Base-by-base conservation (phyloP, 2,797 vertebrate genomes). In the Lepidocolaptes lacrymiger region DNA sequence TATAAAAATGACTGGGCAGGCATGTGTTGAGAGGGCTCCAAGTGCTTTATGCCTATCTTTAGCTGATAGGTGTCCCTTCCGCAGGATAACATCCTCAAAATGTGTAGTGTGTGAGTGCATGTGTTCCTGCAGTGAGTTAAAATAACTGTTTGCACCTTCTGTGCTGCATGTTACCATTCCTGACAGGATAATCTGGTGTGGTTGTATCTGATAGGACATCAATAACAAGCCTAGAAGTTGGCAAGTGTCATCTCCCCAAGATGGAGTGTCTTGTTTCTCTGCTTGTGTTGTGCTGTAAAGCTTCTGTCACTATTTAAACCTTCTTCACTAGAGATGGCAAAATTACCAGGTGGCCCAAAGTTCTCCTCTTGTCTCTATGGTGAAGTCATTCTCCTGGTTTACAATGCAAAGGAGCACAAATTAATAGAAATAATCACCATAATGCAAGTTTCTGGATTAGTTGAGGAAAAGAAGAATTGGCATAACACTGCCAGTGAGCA, bases 241-340 rank as follows among this genome's bases (percentile, higher is more conserved):
- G 94, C 73, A 96, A 91, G 91, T 96, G 91, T 95, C 88, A 95
- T 93, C 74, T 96, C 93, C 89, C 91, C 80, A 96, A 96, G 96
- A 96, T 96, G 89, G 93, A 96, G 95, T 97, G 93, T 91, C 95
- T 94, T 90, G 77, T 95, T 95, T 95, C 93, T 91, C 88, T 90
- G 79, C 14, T 64, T 93, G 79, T 79, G 93, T 87, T 74, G 91
- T 93, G 77, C 83, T 96, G 94, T 95, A 96, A 97, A 97, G 85
- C 93, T 97, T 96, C 89, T 97, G 89, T 95, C 95, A 95, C 95
- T 97, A 96, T 96, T 95, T 88, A 88, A 96, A 93, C 48, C 77
- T 93, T 95, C 88, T 94, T 68, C 94, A 76, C 59, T 67, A 64
- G 79, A 90, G 69, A 92, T 24, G 36, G 88, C 30, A 93, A 94